Base-by-base conservation (phyloP, 2,797 vertebrate genomes). In the Bufotes viridis region DNA sequence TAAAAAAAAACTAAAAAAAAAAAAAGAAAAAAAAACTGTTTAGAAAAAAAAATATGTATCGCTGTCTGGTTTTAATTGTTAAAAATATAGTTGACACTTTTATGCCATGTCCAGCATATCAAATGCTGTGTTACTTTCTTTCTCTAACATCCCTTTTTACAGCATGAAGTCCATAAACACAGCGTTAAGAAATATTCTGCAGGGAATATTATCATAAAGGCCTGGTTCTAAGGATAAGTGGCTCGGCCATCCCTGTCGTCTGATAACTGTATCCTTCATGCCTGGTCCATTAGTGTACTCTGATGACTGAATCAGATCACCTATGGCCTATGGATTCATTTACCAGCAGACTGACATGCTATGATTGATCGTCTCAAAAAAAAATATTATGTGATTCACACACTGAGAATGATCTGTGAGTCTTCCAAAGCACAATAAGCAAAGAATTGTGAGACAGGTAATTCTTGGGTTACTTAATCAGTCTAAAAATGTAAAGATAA, bases 301-400 rank as follows among this genome's bases (percentile, higher is more conserved):
- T 86, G 76, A 79, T 69, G 76, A 70, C 85, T 86, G 63, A 58
- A 80, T 80, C n/a, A 8, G 61, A 70, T 86, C 63, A 86, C 85
- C 85, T 80, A 26, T 86, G 85, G 63, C 85, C 85, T 79, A 42
- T 42, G 51, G 63, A 80, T 70, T 80, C 51, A 79, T 79, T 86
- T 86, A 51, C 60, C 75, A 60, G 61, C 22, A 20, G 42, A 26
- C 60, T 78, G 84, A 55, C 84, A 79, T 61, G 20, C 34, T 18
- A 79, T 57, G 84, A 86, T 79, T 86, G 60, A 86, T 86, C 5
- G 49, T 51, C 82, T 84, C 69, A 69, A 42, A 58, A 1, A 1
- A 51, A 81, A 84, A 58, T 74, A 84, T 74, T 74, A 84, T 84
- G 53, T 72, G 60, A 26, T 42, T 84, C 82, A 84, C 69, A 60